A percentile compares a stretch with the other conserved stretches of the same genome.
Conservation (phyloP, 2,888 invertebrate genomes). For the Eubasilissa splendida region DNA sequence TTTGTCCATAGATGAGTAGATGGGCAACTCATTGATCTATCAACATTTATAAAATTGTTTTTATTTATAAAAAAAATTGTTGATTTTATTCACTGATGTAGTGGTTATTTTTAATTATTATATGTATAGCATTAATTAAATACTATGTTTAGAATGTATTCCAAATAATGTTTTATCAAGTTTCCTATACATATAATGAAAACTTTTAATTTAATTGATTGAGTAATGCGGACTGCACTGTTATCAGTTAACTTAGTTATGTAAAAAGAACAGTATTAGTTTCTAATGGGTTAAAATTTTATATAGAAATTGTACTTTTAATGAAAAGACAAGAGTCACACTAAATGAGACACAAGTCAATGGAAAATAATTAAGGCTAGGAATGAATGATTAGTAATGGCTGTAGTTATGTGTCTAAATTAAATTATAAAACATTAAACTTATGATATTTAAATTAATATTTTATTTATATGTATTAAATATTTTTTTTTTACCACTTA, state of each 20-base stretch:
- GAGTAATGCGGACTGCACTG: background rate
- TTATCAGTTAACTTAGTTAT: background rate
- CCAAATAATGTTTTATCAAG: too few relatives aligned
- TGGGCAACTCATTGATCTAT: too few relatives aligned
- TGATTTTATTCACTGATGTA: too few relatives aligned
- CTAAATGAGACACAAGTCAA: background rate
- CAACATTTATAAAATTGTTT: too few relatives aligned
- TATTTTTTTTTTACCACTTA: background rate
- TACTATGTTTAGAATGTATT: too few relatives aligned
- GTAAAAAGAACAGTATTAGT: conserved; percentile 27
- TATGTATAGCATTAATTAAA: too few relatives aligned
- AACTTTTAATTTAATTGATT: too few relatives aligned
- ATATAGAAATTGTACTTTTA: conserved; percentile 26
- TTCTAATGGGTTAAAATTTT: conserved; percentile 22
- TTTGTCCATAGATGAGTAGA: too few relatives aligned
- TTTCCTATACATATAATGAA: too few relatives aligned
- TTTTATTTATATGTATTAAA: background rate
- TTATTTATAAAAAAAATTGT: too few relatives aligned
- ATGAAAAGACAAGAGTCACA: conserved; percentile 1
- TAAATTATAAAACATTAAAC: conserved; percentile 11
- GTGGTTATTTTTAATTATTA: too few relatives aligned
- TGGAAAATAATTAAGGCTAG: background rate
- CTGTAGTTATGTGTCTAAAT: conserved; percentile 16
- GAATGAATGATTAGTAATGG: background rate
- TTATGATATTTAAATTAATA: conserved; percentile 16